These are phyloP conservation scores for Melanitta fusca DNA, from an alignment of 2,797 vertebrate species.

Conservation along the genomic window DNA sequence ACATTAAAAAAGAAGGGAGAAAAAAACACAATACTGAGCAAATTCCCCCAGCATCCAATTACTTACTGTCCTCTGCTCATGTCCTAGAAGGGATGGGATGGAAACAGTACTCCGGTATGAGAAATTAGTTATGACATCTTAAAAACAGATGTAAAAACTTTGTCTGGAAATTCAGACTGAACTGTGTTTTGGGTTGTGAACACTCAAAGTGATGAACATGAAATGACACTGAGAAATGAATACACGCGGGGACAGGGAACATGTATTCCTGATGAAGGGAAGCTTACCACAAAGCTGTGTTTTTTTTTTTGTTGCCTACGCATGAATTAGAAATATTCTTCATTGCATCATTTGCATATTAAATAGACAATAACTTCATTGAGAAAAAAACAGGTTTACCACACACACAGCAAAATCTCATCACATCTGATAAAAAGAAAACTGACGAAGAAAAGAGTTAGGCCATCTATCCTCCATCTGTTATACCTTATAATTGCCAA, in stretches of 20 bases:
- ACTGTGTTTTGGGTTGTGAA: conserved; percentile 4
- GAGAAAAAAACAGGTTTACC: conserved; percentile 33
- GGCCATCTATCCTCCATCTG: background rate
- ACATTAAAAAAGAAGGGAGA: background rate
- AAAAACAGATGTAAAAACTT: conserved; percentile 7
- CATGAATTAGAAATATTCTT: background rate
- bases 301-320: background rate
- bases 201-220: background rate
- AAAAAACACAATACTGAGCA: background rate
- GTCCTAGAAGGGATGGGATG: background rate
- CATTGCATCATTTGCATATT: conserved; percentile 43
- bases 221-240: conserved; percentile 11
- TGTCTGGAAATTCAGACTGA: background rate
- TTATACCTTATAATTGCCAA: background rate
- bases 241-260: background rate
- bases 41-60: background rate
- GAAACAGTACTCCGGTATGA: background rate
- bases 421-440: conserved; percentile 13
- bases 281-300: background rate
- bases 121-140: background rate
- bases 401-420: background rate
- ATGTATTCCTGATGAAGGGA: background rate
- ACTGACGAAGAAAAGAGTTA: background rate
- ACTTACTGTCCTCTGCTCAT: background rate
- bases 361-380: conserved; percentile 37